Conservation (phyloP, 2,113 vertebrate genomes). For the Fulica atra region DNA sequence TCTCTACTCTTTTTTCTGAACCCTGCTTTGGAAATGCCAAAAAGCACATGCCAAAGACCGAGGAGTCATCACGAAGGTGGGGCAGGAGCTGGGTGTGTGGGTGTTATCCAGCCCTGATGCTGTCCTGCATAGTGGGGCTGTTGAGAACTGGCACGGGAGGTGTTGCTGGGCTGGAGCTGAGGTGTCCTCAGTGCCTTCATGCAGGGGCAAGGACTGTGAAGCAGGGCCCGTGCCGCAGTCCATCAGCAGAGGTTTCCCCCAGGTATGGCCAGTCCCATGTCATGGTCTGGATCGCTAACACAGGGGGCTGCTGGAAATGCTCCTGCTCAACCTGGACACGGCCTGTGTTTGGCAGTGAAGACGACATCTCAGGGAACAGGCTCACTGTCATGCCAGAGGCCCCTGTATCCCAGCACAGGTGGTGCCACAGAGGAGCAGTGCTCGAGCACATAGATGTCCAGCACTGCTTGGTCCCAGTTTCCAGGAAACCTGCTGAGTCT, state of each 20-base stretch:
- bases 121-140: not conserved
- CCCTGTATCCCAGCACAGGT: not conserved
- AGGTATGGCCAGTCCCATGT: rapidly evolving
- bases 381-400: not conserved
- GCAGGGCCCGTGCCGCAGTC: rapidly evolving
- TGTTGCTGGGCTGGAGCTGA: not conserved
- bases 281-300: not conserved
- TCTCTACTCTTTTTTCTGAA: not conserved
- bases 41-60: not conserved
- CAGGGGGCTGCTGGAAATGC: not conserved
- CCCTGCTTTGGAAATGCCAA: not conserved
- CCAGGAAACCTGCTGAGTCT: not conserved
- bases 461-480: not conserved
- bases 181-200: not conserved
- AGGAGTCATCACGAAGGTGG: not conserved
- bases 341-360: not conserved
- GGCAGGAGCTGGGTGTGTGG: not conserved
- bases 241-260: not conserved
- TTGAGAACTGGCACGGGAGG: rapidly evolving
- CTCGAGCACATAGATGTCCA: not conserved
- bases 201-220: not conserved
- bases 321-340: not conserved
- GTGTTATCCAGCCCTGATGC: not conserved
- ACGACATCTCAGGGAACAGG: not conserved
- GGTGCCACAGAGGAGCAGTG: not conserved